These are phyloP conservation scores for Agrenia bidenticulata DNA, from an alignment of 2,888 invertebrate species.

Conservation along the genomic window DNA sequence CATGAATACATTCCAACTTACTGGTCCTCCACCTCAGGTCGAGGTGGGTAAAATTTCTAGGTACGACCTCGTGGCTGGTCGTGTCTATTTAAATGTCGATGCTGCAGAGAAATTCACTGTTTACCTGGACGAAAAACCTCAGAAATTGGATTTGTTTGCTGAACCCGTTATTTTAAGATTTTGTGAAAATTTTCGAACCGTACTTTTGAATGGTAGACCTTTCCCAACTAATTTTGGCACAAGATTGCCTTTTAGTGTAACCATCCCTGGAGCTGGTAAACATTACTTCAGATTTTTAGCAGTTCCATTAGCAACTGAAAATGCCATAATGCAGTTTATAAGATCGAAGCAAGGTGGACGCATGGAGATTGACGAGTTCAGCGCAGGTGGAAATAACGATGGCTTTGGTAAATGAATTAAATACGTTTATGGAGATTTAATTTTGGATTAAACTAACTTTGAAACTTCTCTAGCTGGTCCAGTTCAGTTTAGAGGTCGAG, in stretches of 20 bases:
- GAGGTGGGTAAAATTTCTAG: constrained; percentile 78
- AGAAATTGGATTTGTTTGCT: constrained; percentile 67
- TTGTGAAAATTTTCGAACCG: constrained; percentile 73
- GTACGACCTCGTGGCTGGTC: constrained; percentile 79
- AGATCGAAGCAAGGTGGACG: constrained; percentile 23
- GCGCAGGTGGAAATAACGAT: background rate
- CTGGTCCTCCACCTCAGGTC: constrained; percentile 91
- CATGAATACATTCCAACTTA: constrained; percentile 75
- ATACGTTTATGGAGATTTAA: background rate
- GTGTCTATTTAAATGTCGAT: constrained; percentile 80
- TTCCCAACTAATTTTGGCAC: constrained; percentile 72
- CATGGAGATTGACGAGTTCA: background rate
- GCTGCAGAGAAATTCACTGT: constrained; percentile 76
- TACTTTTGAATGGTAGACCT: constrained; percentile 74
- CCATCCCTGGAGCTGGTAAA: constrained; percentile 68
- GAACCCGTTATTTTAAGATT: constrained; percentile 75
- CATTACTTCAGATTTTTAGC: constrained; percentile 77
- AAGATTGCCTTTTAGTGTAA: constrained; percentile 71
- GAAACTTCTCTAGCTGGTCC: background rate
- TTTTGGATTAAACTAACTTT: background rate
- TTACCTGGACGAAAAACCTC: constrained; percentile 79
- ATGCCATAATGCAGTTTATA: constrained; percentile 60
- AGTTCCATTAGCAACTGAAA: constrained; percentile 70
- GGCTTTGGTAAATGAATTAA: background rate
- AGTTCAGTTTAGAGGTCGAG: background rate